Evolutionary conservation across 2,888 invertebrate species (phyloP).

Genomic region (Scrobipalpa costella): DNA sequence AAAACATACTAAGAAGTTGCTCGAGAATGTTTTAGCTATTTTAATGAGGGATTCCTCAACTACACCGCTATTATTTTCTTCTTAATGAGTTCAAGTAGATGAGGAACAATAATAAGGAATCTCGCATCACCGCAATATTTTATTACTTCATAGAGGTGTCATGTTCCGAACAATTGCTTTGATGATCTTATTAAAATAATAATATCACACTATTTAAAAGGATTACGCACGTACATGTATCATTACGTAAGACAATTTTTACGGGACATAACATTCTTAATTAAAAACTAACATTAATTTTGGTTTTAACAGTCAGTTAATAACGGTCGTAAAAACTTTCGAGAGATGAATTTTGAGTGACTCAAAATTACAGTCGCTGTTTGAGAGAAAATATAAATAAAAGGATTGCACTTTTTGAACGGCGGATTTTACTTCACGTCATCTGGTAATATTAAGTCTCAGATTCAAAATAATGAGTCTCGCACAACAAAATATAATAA

Average conservation of each 20-base stretch:
- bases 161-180: not conserved
- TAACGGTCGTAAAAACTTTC: not conserved
- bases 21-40: not conserved
- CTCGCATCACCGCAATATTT: not conserved
- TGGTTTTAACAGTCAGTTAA: no score
- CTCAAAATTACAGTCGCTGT: no score
- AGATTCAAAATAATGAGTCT: no score
- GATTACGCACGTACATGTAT: not conserved
- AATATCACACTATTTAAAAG: not conserved
- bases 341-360: not conserved
- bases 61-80: constrained; percentile 4
- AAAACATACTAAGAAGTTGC: not conserved
- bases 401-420: no score
- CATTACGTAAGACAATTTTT: not conserved
- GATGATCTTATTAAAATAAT: not conserved
- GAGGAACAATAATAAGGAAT: constrained; percentile 4
- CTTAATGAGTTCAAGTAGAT: not conserved
- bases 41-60: not conserved
- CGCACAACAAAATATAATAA: no score
- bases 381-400: no score
- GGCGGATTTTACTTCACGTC: no score
- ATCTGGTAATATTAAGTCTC: no score
- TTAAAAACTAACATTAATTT: no score
- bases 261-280: not conserved
- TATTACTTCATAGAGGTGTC: constrained; percentile 14